Evolutionary conservation across 2,888 invertebrate species (phyloP), one percentile per base, ranked within the genome.

Genomic region (Eulithis prunata): DNA sequence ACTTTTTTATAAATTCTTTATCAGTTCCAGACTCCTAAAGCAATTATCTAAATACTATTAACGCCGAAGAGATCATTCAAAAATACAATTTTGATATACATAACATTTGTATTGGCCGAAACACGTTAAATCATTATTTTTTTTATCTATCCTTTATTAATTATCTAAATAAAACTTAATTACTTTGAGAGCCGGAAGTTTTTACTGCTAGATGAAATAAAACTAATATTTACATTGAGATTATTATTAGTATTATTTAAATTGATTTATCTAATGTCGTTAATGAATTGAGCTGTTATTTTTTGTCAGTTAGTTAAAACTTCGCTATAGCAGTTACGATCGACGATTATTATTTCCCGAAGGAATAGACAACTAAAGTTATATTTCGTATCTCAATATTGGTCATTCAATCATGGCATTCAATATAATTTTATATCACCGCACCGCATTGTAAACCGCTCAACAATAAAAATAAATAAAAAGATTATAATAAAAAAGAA

Each of bases 141-240:
- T 82, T 83, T 80, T 77, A 82, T 85, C 74, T 78, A 79, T 77
- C 77, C 74, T 84, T 86, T 87, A 86, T 79, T 82, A 83, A 84
- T 71, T 89, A 82, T 85, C 86, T 90, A 88, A 87, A 87, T 85
- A 86, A 88, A 81, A 85, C 85, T 74, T 90, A 90, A 91, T 90
- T 91, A 92, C 93, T 92, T 93, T 91, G 92, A 92, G 93, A 93
- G 93, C 93, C 93, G 87, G 92, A 90, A 91, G 89, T 84, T 83
- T 90, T 91, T 92, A 91, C 71, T 79, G 71, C 87, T 91, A 90
- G 72, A 80, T 81, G 82, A 82, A 80, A 82, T 86, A 85, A 83
- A 78, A 80, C 83, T 90, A 88, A 84, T 93, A 92, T 92, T 89
- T 93, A 92, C 92, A 92, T 80, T 91, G 92, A 92, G 91, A 91